Conservation (phyloP, 2,888 invertebrate genomes). For the Ferdinandea cuprea region DNA sequence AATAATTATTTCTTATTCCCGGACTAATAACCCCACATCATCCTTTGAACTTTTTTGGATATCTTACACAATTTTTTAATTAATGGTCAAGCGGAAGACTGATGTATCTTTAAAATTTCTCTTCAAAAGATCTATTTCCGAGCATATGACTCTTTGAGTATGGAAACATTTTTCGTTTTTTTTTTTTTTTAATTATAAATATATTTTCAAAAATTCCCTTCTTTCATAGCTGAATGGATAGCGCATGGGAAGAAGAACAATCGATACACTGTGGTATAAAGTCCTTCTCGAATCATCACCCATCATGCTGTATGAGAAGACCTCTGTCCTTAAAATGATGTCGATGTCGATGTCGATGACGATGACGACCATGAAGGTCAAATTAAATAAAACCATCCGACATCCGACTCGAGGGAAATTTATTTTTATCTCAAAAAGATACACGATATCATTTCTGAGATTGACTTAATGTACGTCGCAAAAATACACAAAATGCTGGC, state of each 20-base stretch:
- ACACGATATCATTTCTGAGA: slow-evolving; percentile 32
- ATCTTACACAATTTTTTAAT: no score
- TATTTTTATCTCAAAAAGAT: slow-evolving; percentile 42
- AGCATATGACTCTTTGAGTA: no score
- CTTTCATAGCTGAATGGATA: not conserved
- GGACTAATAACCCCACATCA: no score
- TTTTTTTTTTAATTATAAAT: not conserved
- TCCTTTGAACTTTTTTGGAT: no score
- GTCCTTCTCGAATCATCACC: not conserved
- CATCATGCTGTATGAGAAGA: slow-evolving; percentile 3
- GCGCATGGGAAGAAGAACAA: not conserved
- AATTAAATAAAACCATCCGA: slow-evolving; percentile 23
- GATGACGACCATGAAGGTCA: slow-evolving; percentile 40
- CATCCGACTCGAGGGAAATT: slow-evolving; percentile 42
- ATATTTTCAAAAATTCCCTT: no score
- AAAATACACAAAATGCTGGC: not conserved
- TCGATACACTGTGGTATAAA: slow-evolving; percentile 14
- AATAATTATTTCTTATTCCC: no score
- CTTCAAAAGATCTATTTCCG: no score
- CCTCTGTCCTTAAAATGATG: not conserved
- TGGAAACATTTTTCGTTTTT: no score
- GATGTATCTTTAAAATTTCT: no score
- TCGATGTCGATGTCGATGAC: not conserved
- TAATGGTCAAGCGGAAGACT: no score
- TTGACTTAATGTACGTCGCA: slow-evolving; percentile 6